Percentiles rank a stretch among this genome's conserved stretches.
Evolutionary conservation across 2,888 invertebrate genomes (phyloP).

Genomic region (Cryptocephalus primarius): DNA sequence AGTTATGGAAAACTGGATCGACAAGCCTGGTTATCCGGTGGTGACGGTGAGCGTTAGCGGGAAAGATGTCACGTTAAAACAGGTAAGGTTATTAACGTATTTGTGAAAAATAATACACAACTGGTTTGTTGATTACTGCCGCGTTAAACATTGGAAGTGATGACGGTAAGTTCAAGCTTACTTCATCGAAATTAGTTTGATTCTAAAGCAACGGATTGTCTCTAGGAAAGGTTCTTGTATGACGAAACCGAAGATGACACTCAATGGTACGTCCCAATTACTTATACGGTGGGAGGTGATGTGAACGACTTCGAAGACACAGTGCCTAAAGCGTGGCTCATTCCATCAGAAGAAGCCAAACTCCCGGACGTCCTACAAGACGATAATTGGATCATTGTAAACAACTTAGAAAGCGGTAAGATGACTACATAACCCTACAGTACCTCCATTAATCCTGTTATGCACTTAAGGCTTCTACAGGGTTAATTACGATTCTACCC

Average conservation of each 20-base stretch:
- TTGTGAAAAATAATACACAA: background rate
- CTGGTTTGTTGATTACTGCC: too few species aligned
- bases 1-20: constrained; percentile 51
- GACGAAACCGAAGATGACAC: background rate
- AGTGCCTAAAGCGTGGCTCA: constrained; percentile 27
- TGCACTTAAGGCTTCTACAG: background rate
- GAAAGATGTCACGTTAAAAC: constrained; percentile 14
- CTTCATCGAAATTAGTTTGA: too few species aligned
- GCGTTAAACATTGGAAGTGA: too few species aligned
- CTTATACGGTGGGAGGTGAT: constrained; percentile 36
- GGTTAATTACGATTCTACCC: background rate
- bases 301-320: constrained; percentile 30
- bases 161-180: too few species aligned
- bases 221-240: background rate
- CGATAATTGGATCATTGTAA: constrained; percentile 19
- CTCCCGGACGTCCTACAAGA: constrained; percentile 5
- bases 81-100: constrained; percentile 13
- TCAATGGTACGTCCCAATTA: constrained; percentile 42
- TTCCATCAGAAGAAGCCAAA: constrained; percentile 7
- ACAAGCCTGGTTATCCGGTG: constrained; percentile 49
- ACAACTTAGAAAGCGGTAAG: constrained; percentile 18
- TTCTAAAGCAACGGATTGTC: background rate
- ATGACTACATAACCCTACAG: background rate
- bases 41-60: constrained; percentile 34
- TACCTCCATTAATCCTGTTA: background rate